A percentile compares a stretch with the other conserved stretches of the same genome.
Conservation (phyloP, 2,888 invertebrate species). For the Napeogenes inachia region DNA sequence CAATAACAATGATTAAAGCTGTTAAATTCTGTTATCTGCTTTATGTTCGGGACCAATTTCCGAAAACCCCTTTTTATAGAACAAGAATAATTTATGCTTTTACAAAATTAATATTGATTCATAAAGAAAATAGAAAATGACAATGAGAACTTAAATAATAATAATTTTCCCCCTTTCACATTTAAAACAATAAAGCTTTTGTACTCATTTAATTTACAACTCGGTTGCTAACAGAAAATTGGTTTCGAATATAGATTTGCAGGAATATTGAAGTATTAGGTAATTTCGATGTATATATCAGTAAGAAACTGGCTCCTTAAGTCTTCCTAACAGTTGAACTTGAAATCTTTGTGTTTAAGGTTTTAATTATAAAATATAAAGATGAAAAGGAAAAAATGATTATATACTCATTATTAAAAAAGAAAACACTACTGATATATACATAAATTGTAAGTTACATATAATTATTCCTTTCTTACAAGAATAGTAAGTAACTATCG, state of each 20-base stretch:
- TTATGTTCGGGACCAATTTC: no score
- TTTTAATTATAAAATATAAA: no score
- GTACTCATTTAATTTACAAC: constrained; percentile 12
- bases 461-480: no score
- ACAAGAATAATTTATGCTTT: neutral
- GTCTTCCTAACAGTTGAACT: no score
- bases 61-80: neutral
- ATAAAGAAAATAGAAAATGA: constrained; percentile 9
- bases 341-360: no score
- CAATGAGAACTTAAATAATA: constrained; percentile 16
- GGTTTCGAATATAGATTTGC: neutral
- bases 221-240: constrained; percentile 3
- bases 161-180: constrained; percentile 15
- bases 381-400: no score
- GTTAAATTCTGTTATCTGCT: no score
- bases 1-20: no score
- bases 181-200: constrained; percentile 18
- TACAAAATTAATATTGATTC: neutral
- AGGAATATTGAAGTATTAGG: neutral
- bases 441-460: no score
- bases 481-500: no score
- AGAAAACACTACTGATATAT: no score
- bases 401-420: no score
- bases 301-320: neutral
- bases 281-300: neutral